These are phyloP conservation scores for Hyles lineata DNA, from an alignment of 2,888 invertebrate species.

Conservation along the genomic window DNA sequence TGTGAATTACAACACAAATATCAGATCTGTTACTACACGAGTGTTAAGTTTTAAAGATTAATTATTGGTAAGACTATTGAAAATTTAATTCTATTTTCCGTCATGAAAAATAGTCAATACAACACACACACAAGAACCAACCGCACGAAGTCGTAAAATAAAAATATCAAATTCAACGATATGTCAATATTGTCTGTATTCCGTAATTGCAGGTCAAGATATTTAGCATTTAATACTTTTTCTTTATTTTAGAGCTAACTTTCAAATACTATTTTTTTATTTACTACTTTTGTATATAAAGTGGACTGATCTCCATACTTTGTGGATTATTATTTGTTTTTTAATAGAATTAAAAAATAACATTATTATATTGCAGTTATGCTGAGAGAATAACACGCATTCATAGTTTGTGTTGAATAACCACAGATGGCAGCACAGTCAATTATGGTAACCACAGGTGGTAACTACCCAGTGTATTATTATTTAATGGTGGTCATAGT, in stretches of 20 bases:
- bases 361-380: no score
- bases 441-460: no score
- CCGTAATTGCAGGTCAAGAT: background rate
- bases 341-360: no score
- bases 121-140: slow-evolving; percentile 4
- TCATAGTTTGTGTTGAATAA: no score
- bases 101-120: slow-evolving; percentile 12
- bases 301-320: no score
- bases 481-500: no score
- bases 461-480: no score
- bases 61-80: background rate
- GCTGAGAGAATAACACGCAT: no score
- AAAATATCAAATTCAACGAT: background rate
- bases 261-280: no score
- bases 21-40: background rate
- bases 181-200: slow-evolving; percentile 1
- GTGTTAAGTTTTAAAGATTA: background rate
- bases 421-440: no score
- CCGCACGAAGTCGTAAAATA: background rate
- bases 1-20: background rate
- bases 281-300: no score
- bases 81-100: slow-evolving; percentile 1
- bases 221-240: background rate
- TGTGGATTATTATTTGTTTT: no score
- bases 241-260: background rate